phyloP scores from a whole-genome alignment of 2,113 vertebrate genomes.

The Semicossyphus pulcher region DNA sequence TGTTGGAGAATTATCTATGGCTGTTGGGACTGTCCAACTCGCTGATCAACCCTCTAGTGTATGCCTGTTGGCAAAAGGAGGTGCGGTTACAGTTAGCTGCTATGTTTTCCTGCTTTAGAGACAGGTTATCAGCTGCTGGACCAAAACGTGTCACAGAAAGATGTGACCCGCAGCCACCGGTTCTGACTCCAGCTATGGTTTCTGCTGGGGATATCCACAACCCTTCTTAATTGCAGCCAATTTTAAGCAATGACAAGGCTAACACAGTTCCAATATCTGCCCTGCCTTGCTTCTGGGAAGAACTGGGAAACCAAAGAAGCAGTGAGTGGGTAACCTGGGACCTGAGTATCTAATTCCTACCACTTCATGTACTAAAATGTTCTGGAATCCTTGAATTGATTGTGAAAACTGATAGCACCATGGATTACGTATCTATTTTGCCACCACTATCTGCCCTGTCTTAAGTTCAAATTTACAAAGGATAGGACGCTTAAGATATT shows the following conservation, averaged over 20 bases:
- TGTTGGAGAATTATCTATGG: conserved; percentile 91
- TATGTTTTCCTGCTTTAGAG: conserved; percentile 77
- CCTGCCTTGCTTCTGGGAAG: conserved; percentile 25
- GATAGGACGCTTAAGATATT: too few species aligned
- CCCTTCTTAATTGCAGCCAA: conserved; percentile 20
- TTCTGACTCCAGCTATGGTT: not conserved
- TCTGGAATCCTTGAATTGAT: too few species aligned
- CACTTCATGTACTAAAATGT: too few species aligned
- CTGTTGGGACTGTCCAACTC: conserved; percentile 90
- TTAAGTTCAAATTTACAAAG: too few species aligned
- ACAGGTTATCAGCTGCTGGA: not conserved
- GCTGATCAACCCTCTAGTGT: conserved; percentile 91
- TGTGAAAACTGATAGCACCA: too few species aligned
- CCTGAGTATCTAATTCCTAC: too few species aligned
- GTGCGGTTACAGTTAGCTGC: conserved; percentile 85
- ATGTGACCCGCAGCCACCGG: not conserved
- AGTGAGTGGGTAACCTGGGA: too few species aligned
- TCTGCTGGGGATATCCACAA: not conserved
- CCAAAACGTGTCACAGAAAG: not conserved
- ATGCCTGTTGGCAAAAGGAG: conserved; percentile 90
- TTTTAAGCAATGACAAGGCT: not conserved
- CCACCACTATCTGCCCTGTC: too few species aligned
- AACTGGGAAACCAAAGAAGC: not conserved
- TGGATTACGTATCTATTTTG: too few species aligned
- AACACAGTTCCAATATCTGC: not conserved